Base-by-base conservation (phyloP, 2,888 invertebrate species). In the Rhimphoctona megacephalus region DNA sequence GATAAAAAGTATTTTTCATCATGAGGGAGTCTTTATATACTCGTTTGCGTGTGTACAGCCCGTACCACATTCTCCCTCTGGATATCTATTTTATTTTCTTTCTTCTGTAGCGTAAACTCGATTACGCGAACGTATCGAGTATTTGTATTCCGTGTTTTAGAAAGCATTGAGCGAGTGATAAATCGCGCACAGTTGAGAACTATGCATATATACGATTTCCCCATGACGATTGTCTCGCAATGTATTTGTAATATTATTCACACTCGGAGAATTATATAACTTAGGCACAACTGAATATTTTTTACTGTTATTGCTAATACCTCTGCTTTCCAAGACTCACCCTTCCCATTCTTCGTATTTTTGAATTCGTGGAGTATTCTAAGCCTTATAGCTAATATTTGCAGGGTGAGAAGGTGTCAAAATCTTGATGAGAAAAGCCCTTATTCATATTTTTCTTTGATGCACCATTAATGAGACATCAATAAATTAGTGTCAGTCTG, bases 211-310 rank as follows among this genome's bases (percentile, higher is more conserved):
- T 54, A 36, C 52, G 36, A 25, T 19, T 54, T 39, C 22, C 49
- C 54, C 39, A 22, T 54, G 52, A 54, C 54, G 19, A 36, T 78
- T 39, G 17, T 39, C 43, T 33, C 36, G 22, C 73, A 43, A 81
- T 81, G 17, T 33, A 73, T 74, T 74, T 49, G 73, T 49, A 79
- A 74, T 69, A 79, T 73, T 33, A 83, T 79, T 74, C 54, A 43
- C 43, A 19, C 78, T 22, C 33, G 66, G 22, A 57, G 17, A 36
- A 79, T 61, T 61, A n/a, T 22, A 52, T 33, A 36, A 66, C 73
- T 73, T n/a, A 30, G 67, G 36, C 46, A 33, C 33, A 14, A 46
- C 69, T 43, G 49, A 74, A 79, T 57, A 84, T 67, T 30, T 70
- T 30, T 54, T 14, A 25, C 19, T 36, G 25, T 46, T 70, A 57